A percentile compares a stretch with the other conserved stretches of the same genome.
Evolutionary conservation across 2,888 invertebrate genomes (phyloP).

Genomic region (Lottia scabra): DNA sequence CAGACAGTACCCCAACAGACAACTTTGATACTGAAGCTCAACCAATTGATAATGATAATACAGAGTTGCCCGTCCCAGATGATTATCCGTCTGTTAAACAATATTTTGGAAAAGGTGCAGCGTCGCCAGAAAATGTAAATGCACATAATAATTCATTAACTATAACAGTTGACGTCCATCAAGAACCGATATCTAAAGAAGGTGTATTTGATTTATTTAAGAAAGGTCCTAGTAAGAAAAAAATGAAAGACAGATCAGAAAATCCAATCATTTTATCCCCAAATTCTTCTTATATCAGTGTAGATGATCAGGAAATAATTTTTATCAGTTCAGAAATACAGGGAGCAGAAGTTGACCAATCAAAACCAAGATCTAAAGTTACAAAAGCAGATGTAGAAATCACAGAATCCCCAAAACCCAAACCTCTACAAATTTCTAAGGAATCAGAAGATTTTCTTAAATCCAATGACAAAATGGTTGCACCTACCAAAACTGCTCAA

Average conservation of each 20-base stretch:
- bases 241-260: conserved; percentile 1
- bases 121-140: neutral
- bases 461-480: neutral
- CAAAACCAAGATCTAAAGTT: neutral
- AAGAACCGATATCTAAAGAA: conserved; percentile 17
- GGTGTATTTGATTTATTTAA: conserved; percentile 23
- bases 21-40: neutral
- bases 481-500: conserved; percentile 33
- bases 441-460: neutral
- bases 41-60: neutral
- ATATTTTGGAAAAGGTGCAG: conserved; percentile 18
- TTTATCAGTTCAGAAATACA: conserved; percentile 24
- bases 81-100: conserved; percentile 24
- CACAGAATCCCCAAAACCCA: neutral
- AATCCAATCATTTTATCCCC: conserved; percentile 1
- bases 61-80: conserved; percentile 18
- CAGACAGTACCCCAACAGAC: neutral
- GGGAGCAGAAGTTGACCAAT: neutral
- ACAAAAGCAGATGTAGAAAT: neutral
- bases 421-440: neutral
- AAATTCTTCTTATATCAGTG: conserved; percentile 12
- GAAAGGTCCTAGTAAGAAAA: conserved; percentile 20
- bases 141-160: conserved; percentile 14
- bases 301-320: conserved; percentile 17
- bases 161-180: conserved; percentile 33